These are phyloP conservation scores for Acrobasis suavella DNA, from an alignment of 2,888 invertebrate genomes.

Conservation along the genomic window DNA sequence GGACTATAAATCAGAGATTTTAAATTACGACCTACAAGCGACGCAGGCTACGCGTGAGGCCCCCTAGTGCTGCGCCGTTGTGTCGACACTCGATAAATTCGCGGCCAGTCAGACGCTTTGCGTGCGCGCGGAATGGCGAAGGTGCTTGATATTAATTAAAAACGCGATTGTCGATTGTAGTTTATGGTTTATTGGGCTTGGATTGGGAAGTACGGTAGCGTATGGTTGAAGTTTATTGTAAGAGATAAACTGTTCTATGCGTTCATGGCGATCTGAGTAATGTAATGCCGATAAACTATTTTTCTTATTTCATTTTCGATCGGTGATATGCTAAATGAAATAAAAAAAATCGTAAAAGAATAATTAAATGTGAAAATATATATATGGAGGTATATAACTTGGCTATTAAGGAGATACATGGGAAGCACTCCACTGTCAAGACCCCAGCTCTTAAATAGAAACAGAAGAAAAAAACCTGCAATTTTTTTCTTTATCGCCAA, in stretches of 20 bases:
- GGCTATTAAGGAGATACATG: too few species aligned
- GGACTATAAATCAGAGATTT: constrained; percentile 79
- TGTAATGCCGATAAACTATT: too few species aligned
- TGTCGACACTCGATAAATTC: constrained; percentile 76
- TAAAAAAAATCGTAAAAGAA: too few species aligned
- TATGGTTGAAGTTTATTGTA: constrained; percentile 13
- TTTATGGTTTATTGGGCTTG: constrained; percentile 21
- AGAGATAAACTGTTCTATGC: constrained; percentile 18
- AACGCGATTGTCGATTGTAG: constrained; percentile 38
- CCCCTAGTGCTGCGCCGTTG: constrained; percentile 77
- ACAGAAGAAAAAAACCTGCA: too few species aligned
- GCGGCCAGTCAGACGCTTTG: constrained; percentile 35
- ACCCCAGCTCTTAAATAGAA: too few species aligned
- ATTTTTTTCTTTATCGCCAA: too few species aligned
- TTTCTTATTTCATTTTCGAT: too few species aligned
- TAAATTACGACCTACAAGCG: constrained; percentile 79
- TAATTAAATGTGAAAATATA: too few species aligned
- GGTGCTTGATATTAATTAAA: constrained; percentile 35
- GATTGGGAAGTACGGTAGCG: constrained; percentile 11
- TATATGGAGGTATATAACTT: too few species aligned
- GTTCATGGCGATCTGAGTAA: not conserved
- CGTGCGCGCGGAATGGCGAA: constrained; percentile 30
- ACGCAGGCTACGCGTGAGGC: constrained; percentile 73
- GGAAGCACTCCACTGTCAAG: too few species aligned
- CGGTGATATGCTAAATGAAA: too few species aligned